Percentiles rank a stretch among this genome's conserved stretches.
phyloP scores from a whole-genome alignment of 2,113 vertebrate genomes.

The Notiomystis cincta region DNA sequence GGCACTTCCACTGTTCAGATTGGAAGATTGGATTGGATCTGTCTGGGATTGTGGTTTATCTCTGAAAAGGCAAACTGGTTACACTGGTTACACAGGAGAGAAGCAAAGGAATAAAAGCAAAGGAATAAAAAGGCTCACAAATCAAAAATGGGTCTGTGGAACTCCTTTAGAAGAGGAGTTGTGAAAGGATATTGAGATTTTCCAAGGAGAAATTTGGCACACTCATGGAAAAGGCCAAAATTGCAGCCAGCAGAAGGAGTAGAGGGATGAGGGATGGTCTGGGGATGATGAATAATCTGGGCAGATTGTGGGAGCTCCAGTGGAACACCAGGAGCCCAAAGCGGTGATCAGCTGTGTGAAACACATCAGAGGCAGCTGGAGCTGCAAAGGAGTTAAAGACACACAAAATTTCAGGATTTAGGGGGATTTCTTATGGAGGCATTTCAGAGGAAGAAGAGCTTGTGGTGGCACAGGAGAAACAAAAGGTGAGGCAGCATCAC shows the following conservation, averaged over 20 bases:
- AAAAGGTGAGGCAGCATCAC: neutral
- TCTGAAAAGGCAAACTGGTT: neutral
- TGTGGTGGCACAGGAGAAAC: neutral
- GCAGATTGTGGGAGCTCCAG: rapidly evolving
- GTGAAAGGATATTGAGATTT: neutral
- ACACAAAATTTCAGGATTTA: neutral
- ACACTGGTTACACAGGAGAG: neutral
- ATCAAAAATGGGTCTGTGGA: neutral
- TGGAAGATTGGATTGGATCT: too few species aligned
- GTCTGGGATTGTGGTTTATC: neutral
- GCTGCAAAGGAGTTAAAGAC: neutral
- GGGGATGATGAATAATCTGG: neutral
- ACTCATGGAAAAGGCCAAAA: neutral
- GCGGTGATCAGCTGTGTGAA: neutral
- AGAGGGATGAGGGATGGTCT: too few species aligned
- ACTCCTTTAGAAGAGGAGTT: neutral
- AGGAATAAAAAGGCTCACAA: neutral
- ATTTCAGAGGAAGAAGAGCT: neutral
- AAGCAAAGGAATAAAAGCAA: neutral
- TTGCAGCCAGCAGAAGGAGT: neutral
- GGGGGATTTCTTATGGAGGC: neutral
- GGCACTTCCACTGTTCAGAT: neutral
- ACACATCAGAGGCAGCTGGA: neutral
- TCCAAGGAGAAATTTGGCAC: neutral
- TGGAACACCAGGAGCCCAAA: neutral